Base-by-base conservation (phyloP, 2,888 invertebrate genomes). In the Aphodius granarius region DNA sequence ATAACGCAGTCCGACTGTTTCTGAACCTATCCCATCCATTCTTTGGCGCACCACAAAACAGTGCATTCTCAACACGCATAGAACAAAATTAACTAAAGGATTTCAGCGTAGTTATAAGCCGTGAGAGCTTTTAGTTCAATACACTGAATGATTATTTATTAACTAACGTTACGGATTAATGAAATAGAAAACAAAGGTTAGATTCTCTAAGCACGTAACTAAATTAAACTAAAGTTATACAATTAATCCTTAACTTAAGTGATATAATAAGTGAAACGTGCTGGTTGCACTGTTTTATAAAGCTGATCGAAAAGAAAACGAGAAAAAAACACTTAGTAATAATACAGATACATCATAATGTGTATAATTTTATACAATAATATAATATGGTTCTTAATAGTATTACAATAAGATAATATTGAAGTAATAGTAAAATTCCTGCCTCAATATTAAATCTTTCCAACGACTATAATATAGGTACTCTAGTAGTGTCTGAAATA, bases 371-470 rank as follows among this genome's bases (percentile, higher is more conserved):
- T 63, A 21, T 73, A 66, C 21, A 73, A 66, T 65, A 73, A 70
- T 19, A 21, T 19, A 64, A 76, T 73, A 74, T 85, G 83, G 83
- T 85, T 86, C 86, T 84, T 83, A 84, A 78, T 81, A 77, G 83
- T 86, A 87, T 85, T 86, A 85, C 86, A 86, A 86, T 85, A 84
- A 80, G 83, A 86, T 86, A 85, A 86, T 85, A 86, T 86, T 86
- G 85, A 84, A 84, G 85, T 84, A 84, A 80, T 80, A 85, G 85
- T 82, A 85, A 84, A 79, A 76, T 73, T 77, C 77, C 77, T 77
- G 77, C 75, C 73, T 43, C 43, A 43, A 43, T 70, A 75, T 73
- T 77, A 71, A 75, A 75, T 63, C 73, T 82, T 82, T 81, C 84
- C 85, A 84, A 83, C 85, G 82, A 82, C 81, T 66, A 19, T 66